A percentile compares a stretch with the other conserved stretches of the same genome.
Evolutionary conservation across 64 coral and sea anemone species (phyloP).

Genomic region (Pocillopora verrucosa): DNA sequence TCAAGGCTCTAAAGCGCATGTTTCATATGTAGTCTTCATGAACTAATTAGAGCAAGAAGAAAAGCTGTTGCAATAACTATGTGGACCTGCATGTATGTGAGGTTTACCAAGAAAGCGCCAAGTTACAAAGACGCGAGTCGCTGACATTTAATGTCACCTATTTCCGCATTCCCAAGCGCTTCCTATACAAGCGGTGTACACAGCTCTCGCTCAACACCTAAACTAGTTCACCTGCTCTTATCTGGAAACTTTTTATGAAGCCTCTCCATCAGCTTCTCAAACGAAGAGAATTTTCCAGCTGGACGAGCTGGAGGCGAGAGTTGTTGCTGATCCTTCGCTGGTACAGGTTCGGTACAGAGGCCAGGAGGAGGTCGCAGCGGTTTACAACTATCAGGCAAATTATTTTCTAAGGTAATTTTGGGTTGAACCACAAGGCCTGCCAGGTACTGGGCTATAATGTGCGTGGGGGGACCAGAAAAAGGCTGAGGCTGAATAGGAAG

Average conservation of each 20-base stretch:
- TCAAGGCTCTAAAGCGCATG: no score
- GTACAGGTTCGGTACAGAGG: constrained; percentile 14
- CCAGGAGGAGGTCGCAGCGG: constrained; percentile 8
- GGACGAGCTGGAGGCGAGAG: not conserved
- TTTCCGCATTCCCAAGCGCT: no score
- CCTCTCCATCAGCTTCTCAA: constrained; percentile 13
- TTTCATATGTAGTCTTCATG: no score
- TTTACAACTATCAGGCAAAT: not conserved
- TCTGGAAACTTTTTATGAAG: constrained; percentile 28
- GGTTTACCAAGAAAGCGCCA: no score
- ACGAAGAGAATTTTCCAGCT: constrained; percentile 19
- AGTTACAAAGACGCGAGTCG: no score
- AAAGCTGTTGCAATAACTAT: no score
- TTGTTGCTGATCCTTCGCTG: not conserved
- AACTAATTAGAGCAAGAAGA: no score
- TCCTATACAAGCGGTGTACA: no score
- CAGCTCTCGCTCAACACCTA: no score
- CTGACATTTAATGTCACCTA: no score
- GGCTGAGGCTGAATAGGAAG: not conserved
- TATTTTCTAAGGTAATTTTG: not conserved
- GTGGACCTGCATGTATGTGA: no score
- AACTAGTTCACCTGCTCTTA: not conserved
- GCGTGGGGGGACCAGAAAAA: not conserved
- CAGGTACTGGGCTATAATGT: not conserved
- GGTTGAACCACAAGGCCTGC: not conserved